Evolutionary conservation across 1,140 invertebrate genomes (phyloP), one percentile per base, ranked within the genome.

Genomic region (Gonatopus flavifemur): DNA sequence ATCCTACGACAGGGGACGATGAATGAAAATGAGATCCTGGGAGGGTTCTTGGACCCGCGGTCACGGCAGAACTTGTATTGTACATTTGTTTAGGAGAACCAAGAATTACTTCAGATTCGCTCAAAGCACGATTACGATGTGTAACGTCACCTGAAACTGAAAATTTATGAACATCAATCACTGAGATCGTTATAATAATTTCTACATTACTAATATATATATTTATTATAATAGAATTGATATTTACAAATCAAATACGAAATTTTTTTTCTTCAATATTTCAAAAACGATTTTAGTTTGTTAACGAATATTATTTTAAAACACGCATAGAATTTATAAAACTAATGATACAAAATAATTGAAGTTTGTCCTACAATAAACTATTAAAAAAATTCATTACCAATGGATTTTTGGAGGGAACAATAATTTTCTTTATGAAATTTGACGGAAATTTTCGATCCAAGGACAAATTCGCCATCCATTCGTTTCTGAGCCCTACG

Each of bases 381-480:
- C 28, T 44, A 42, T 37, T n/a, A n/a, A 4, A 35, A 36, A 49
- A 42, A 44, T 38, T 44, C 22, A 58, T n/a, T 69, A 76, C 74
- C 71, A n/a, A n/a, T 74, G 52, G 59, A 66, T 43, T 64, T 58
- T 74, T 69, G n/a, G n/a, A n/a, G n/a, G n/a, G n/a, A 8, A 47
- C 51, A 16, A 43, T 57, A 40, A 35, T 68, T 71, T 47, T 74
- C 69, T 42, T 75, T 70, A 13, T 59, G 55, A 62, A 64, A 70
- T 55, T 58, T 74, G 28, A 77, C 75, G 84, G 85, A 64, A 86
- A 93, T 91, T 79, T 87, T 87, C 24, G 82, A 83, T 21, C 89
- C 89, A 80, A 85, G 90, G 33, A 93, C 88, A 79, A 89, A 85
- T 73, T 91, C 88, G 52, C 88, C 89, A 68, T 91, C 86, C 84